Percentiles rank a stretch among this genome's conserved stretches.
Evolutionary conservation across 2,113 vertebrate species (phyloP).

Genomic region (Glaucomys volans): DNA sequence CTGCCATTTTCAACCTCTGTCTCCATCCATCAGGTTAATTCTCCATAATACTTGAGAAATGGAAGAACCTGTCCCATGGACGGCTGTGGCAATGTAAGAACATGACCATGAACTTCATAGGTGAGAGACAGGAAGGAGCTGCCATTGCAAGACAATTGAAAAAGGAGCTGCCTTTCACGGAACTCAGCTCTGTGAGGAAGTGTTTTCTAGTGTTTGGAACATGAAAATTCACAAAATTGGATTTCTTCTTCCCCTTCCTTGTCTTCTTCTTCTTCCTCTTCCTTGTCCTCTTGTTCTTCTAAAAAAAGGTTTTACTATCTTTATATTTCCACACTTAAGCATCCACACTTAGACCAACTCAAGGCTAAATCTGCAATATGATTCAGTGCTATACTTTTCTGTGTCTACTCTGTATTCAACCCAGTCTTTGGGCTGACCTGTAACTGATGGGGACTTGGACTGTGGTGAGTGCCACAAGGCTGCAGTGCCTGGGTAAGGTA

Average conservation of each 20-base stretch:
- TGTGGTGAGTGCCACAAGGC: background rate
- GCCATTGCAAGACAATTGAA: background rate
- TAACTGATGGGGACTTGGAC: background rate
- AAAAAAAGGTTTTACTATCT: background rate
- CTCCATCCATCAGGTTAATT: background rate
- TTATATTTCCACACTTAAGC: background rate
- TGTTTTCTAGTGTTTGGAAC: background rate
- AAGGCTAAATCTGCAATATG: background rate
- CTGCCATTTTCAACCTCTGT: background rate
- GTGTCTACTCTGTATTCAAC: background rate
- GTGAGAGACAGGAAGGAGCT: background rate
- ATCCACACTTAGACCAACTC: background rate
- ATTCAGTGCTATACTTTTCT: background rate
- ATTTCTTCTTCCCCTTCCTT: background rate
- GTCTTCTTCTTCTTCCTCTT: background rate
- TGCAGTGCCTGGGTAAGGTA: background rate
- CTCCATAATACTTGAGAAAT: background rate
- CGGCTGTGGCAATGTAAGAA: background rate
- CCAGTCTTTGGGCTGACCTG: background rate
- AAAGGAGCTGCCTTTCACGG: background rate
- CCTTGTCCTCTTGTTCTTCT: background rate
- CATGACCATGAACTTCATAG: background rate
- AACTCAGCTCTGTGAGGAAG: background rate
- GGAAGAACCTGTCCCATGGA: background rate
- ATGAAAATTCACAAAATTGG: background rate